phyloP scores from a whole-genome alignment of 2,113 vertebrate species.

The Oreochromis aureus region DNA sequence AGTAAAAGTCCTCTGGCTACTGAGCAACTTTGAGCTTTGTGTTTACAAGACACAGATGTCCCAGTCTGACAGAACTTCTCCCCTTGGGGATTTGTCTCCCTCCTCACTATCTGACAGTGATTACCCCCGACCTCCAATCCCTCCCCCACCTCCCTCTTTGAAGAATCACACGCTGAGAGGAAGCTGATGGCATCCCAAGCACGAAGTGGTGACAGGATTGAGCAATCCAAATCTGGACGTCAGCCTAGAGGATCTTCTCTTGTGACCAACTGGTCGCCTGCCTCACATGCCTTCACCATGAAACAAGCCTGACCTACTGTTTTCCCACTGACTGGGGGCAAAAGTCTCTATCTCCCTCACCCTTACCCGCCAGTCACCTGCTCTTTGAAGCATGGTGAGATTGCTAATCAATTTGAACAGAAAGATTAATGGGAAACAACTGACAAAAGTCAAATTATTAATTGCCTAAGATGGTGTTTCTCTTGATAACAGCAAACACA shows the following conservation, averaged over 20 bases:
- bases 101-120: constrained; percentile 42
- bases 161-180: constrained; percentile 58
- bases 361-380: not conserved
- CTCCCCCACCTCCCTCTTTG: not conserved
- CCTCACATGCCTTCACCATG: constrained; percentile 28
- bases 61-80: constrained; percentile 28
- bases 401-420: not conserved
- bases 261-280: not conserved
- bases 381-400: not conserved
- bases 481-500: not conserved
- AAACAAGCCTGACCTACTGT: constrained; percentile 6
- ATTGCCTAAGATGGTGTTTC: not conserved
- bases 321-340: not conserved
- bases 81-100: constrained; percentile 32
- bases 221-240: constrained; percentile 57
- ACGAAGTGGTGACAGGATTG: constrained; percentile 67
- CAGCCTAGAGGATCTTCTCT: constrained; percentile 44
- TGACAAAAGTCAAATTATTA: not conserved
- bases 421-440: not conserved
- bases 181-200: constrained; percentile 70
- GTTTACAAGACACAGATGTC: constrained; percentile 43
- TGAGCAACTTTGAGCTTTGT: constrained; percentile 32
- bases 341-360: not conserved
- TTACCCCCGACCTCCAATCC: not conserved
- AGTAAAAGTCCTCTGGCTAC: not conserved